Evolutionary conservation across 2,888 invertebrate species (phyloP).

Genomic region (Mallateleia sp.): DNA sequence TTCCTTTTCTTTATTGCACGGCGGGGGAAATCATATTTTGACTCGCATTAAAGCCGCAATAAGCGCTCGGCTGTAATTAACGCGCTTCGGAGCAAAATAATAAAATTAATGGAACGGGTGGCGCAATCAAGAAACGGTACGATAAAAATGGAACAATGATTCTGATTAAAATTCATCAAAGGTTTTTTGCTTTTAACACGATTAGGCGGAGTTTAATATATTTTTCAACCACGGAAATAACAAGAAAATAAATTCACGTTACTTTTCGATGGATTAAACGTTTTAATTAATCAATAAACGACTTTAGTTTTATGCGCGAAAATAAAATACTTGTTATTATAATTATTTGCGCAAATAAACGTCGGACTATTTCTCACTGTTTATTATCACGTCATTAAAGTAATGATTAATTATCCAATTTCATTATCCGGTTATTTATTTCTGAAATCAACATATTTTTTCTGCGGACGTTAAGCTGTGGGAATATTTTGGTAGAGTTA

Average conservation of each 20-base stretch:
- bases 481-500: constrained; percentile 6
- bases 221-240: not conserved
- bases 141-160: constrained; percentile 41
- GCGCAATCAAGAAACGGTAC: constrained; percentile 17
- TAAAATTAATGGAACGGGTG: constrained; percentile 35
- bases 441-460: not conserved
- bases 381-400: not conserved
- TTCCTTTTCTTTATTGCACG: constrained; percentile 51
- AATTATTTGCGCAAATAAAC: not conserved
- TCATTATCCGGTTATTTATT: not conserved
- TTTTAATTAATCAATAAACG: no score
- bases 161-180: constrained; percentile 35
- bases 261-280: no score
- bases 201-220: not conserved
- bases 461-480: not conserved
- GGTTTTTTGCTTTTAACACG: not conserved
- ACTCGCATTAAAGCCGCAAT: constrained; percentile 44
- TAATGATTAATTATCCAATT: not conserved
- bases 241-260: no score
- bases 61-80: constrained; percentile 43
- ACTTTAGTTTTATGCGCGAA: no score
- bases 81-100: constrained; percentile 44
- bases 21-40: constrained; percentile 50
- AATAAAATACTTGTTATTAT: no score
- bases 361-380: not conserved